Evolutionary conservation across 2,113 vertebrate species (phyloP), one percentile per base, ranked within the genome.

Genomic region (Campylomormyrus tamandua): DNA sequence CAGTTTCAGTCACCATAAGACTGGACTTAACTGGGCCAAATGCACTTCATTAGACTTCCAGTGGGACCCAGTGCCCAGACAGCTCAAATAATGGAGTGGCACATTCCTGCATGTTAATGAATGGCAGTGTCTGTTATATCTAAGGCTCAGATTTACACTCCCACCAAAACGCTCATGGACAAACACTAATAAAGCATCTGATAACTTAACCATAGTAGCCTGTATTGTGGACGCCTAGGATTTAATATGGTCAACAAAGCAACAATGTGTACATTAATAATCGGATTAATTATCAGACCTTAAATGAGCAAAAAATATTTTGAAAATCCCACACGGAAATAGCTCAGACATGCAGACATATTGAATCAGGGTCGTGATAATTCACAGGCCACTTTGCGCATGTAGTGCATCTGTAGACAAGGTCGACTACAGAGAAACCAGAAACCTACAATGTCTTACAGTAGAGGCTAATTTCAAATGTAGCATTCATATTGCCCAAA

Each of bases 91-190:
- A 92, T 86, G 87, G 93, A 80, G 87, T 92, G 92, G 87, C 15
- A 85, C 92, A 94, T 94, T 95, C 93, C 93, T 95, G 95, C 94
- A 95, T 95, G 92, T 92, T 92, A 95, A 95, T 95, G 91, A 93
- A 66, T 92, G 93, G 80, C 83, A 92, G 93, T 93, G 90, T 70
- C 21, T 49, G n/a, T 83, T 42, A 91, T 87, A 80, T 83, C 85
- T 17, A 89, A 77, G 2, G n/a, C 48, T 46, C 62, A 87, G 62
- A 11, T 39, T 42, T 92, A 94, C 90, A 90, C 92, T 83, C 92
- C 91, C 91, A 84, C 90, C 89, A 58, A 80, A 90, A 84, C 48
- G 83, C 56, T 90, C 93, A 91, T 93, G 92, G 94, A 93, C 70
- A 19, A 88, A 90, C 46, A 93, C 93, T 93, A 94, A 92, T 92